Percentiles rank a stretch among this genome's conserved stretches.
Conservation (phyloP, 1,140 invertebrate species). For the Sitophilus oryzae region DNA sequence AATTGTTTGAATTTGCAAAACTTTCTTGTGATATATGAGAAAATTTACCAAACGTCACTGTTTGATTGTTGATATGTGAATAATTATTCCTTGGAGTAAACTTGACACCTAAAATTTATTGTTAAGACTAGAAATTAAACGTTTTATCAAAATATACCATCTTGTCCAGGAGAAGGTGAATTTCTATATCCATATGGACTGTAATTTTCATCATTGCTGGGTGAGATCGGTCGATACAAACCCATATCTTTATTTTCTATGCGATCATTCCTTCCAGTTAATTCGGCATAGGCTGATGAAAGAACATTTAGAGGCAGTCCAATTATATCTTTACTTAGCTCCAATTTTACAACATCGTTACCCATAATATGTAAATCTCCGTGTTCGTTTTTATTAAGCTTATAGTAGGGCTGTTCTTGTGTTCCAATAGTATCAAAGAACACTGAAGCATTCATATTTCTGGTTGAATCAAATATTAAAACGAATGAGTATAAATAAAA, state of each 20-base stretch:
- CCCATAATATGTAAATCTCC: neutral
- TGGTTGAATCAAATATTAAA: too few species aligned
- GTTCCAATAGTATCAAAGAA: conserved; percentile 12
- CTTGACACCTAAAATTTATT: conserved; percentile 5
- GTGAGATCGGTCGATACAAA: conserved; percentile 7
- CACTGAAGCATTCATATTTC: conserved; percentile 12
- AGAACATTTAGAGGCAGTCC: conserved; percentile 6
- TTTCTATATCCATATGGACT: conserved; percentile 7
- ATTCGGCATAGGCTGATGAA: neutral
- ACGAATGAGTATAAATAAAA: too few species aligned
- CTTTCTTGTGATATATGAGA: conserved; percentile 7
- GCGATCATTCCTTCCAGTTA: conserved; percentile 2
- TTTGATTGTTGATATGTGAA: conserved; percentile 2
- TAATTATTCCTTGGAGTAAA: conserved; percentile 2
- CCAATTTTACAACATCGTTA: conserved; percentile 4
- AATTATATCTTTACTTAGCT: conserved; percentile 4
- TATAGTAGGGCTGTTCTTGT: conserved; percentile 4
- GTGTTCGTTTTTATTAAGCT: neutral
- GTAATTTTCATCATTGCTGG: conserved; percentile 8
- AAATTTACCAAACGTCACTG: conserved; percentile 10
- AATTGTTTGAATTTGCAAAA: conserved; percentile 2
- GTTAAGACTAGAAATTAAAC: neutral
- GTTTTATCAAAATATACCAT: conserved; percentile 2
- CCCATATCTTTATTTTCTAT: conserved; percentile 5
- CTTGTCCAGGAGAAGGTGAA: conserved; percentile 6